Evolutionary conservation across 2,888 invertebrate species (phyloP), one percentile per base, ranked within the genome.

Genomic region (Copidosoma aretas): DNA sequence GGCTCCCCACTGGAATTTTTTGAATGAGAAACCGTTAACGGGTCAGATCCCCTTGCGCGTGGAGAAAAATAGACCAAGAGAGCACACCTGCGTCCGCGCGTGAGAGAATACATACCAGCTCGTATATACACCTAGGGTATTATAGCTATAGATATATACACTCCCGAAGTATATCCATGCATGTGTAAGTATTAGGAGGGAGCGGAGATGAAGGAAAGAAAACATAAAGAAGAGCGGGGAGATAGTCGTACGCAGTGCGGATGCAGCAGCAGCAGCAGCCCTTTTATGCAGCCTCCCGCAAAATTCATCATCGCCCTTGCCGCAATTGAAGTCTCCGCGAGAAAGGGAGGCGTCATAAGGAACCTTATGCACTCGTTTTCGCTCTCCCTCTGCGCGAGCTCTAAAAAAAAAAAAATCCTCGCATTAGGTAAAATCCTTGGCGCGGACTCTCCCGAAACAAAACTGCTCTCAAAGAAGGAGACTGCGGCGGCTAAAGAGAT

Each of bases 21-120:
- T 57, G 54, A 63, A 51, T 58, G 54, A 60, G 63, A 63, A 63
- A 68, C 61, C 58, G 70, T 59, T 64, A 52, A 60, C 64, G 25
- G 32, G 64, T 12, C 17, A 61, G 51, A 53, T 21, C 32, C 32
- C 32, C 32, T 32, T 32, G 32, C 32, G 4, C 8, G 8, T 32
- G 32, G 32, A 32, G 32, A 32, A 32, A 32, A 32, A 32, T 32
- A 32, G 32, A 32, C 32, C 32, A 32, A 32, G 8, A 32, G 32
- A 8, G 32, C 3, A 32, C 32, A 32, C 32, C 32, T 32, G 32
- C 32, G n/a, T n/a, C 32, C 32, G 32, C 8, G 32, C 32, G 32
- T 32, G 32, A 32, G 32, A 32, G 32, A 32, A 32, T 32, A 32
- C 32, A 32, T 32, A 32, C 32, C 32, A 32, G 32, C 32, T 32